A percentile compares a stretch with the other conserved stretches of the same genome.
Evolutionary conservation across 2,113 vertebrate species (phyloP).

Genomic region (Larimichthys crocea): DNA sequence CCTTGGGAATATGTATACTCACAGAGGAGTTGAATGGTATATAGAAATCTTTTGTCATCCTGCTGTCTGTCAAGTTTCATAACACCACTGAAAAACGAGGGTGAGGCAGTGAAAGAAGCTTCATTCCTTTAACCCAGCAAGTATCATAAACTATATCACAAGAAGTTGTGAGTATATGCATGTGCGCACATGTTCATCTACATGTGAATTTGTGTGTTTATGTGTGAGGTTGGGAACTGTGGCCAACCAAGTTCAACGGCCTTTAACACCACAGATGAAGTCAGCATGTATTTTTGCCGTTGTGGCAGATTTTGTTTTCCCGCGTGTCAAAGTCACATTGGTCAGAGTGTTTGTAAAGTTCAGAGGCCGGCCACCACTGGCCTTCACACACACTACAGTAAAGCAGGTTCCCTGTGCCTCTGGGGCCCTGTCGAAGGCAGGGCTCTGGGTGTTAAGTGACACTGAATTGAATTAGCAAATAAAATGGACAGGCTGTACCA

Average conservation of each 20-base stretch:
- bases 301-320: slow-evolving; percentile 6
- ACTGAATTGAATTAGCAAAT: slow-evolving; percentile 72
- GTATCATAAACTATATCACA: slow-evolving; percentile 9
- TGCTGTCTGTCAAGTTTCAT: not conserved
- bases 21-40: not conserved
- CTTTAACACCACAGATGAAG: slow-evolving; percentile 35
- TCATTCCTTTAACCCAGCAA: not conserved
- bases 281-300: slow-evolving; percentile 51
- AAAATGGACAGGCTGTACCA: slow-evolving; percentile 67
- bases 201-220: slow-evolving; percentile 30
- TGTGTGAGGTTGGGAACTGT: slow-evolving; percentile 5
- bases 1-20: slow-evolving; percentile 20
- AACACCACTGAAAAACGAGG: not conserved
- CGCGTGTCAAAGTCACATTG: slow-evolving; percentile 28
- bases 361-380: not conserved
- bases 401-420: slow-evolving; percentile 27
- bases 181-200: not conserved
- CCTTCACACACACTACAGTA: not conserved
- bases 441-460: slow-evolving; percentile 70
- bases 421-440: slow-evolving; percentile 31
- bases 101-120: not conserved
- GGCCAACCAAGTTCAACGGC: not conserved
- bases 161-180: not conserved
- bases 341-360: slow-evolving; percentile 25
- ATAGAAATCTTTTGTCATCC: not conserved